Percentiles rank a stretch among this genome's conserved stretches.
phyloP scores from a whole-genome alignment of 2,113 vertebrate species.

The Asarcornis scutulata region DNA sequence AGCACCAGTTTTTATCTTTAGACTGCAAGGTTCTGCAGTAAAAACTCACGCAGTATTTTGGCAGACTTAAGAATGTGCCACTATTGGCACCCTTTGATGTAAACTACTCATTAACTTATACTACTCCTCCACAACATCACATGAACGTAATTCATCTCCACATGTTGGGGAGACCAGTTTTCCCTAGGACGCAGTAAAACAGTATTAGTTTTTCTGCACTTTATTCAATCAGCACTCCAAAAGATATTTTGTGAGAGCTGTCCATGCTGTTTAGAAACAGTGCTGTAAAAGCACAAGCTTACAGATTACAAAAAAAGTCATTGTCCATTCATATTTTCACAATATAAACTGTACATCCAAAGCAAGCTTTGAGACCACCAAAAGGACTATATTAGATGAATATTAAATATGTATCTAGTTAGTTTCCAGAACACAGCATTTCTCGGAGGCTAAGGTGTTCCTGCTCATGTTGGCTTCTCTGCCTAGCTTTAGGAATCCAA shows the following conservation, averaged over 20 bases:
- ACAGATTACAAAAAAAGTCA: background rate
- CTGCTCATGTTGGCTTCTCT: background rate
- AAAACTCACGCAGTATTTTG: background rate
- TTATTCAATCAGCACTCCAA: background rate
- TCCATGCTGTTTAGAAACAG: background rate
- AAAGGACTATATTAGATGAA: background rate
- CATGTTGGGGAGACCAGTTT: accelerated
- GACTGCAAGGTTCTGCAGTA: background rate
- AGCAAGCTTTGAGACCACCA: background rate
- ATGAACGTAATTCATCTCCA: background rate
- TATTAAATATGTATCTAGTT: background rate
- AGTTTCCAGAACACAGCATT: background rate
- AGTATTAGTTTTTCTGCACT: background rate
- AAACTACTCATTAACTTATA: background rate
- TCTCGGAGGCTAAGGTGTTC: background rate
- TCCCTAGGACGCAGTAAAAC: background rate
- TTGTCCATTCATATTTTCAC: background rate
- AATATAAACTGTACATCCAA: background rate
- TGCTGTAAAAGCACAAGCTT: background rate
- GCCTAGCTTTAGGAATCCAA: background rate
- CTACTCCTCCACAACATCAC: background rate
- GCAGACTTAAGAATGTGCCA: background rate
- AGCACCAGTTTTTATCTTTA: background rate
- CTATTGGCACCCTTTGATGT: background rate
- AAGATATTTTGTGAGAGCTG: background rate